A percentile compares a stretch with the other conserved stretches of the same genome.
Evolutionary conservation across 1,140 invertebrate genomes (phyloP).

Genomic region (Bombus terrestris): DNA sequence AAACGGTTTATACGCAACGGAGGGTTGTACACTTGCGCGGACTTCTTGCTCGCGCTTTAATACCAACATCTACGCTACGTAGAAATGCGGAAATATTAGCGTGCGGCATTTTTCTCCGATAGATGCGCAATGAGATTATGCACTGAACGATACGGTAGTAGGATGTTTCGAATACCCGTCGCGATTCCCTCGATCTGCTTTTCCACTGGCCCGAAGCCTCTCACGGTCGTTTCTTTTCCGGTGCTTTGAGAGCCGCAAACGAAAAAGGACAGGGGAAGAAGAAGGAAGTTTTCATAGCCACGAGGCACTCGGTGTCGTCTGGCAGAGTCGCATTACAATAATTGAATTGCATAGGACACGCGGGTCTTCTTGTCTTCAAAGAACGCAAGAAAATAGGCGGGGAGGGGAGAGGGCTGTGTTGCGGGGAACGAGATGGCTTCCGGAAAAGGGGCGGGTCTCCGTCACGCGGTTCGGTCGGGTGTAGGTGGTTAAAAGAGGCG

Average conservation of each 20-base stretch:
- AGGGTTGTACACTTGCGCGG: no score
- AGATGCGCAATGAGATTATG: neutral
- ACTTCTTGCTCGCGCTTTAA: neutral
- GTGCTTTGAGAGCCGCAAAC: neutral
- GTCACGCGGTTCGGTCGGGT: conserved; percentile 59
- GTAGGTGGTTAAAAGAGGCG: conserved; percentile 44
- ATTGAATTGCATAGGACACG: conserved; percentile 78
- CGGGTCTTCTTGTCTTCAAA: conserved; percentile 77
- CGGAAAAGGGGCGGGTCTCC: conserved; percentile 70
- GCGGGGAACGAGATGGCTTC: conserved; percentile 71
- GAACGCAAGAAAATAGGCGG: conserved; percentile 73
- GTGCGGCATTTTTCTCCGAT: neutral
- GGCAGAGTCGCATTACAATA: conserved; percentile 73
- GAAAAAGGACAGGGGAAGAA: neutral
- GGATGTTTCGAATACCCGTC: neutral
- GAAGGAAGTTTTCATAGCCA: conserved; percentile 43
- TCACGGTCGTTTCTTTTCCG: neutral
- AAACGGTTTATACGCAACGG: conserved; percentile 14
- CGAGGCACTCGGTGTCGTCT: conserved; percentile 55
- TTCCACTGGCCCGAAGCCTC: neutral
- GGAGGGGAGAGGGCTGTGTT: conserved; percentile 52
- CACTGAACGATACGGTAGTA: neutral
- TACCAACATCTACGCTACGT: neutral
- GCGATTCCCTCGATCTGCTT: neutral
- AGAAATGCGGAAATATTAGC: neutral